Conservation (phyloP, 2,113 vertebrate species). For the Oriolus oriolus region DNA sequence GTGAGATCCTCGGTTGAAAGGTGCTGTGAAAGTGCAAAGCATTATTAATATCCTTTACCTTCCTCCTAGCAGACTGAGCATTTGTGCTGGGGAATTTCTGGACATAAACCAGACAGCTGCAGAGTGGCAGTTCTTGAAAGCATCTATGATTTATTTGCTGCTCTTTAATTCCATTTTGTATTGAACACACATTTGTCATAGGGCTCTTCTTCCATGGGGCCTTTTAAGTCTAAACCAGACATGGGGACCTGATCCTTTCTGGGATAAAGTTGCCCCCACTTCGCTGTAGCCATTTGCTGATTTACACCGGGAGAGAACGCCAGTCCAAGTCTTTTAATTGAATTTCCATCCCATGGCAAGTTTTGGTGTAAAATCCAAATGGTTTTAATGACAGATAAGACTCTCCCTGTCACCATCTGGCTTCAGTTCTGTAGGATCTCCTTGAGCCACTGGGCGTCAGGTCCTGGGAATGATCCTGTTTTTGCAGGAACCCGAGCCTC, state of each 20-base stretch:
- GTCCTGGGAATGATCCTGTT: background rate
- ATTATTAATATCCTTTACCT: slow-evolving; percentile 63
- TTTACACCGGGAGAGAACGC: slow-evolving; percentile 7
- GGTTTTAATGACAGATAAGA: slow-evolving; percentile 27
- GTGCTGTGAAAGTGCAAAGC: slow-evolving; percentile 55
- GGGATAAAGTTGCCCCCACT: background rate
- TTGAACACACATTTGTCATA: slow-evolving; percentile 55
- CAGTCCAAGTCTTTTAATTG: background rate
- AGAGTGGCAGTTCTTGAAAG: slow-evolving; percentile 64
- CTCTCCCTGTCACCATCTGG: background rate
- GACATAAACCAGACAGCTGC: slow-evolving; percentile 66
- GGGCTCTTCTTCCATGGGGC: background rate
- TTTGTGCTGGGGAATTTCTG: slow-evolving; percentile 50
- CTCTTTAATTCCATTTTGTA: slow-evolving; percentile 65
- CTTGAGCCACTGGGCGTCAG: background rate
- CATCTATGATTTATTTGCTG: slow-evolving; percentile 62
- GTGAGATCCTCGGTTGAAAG: slow-evolving; percentile 62
- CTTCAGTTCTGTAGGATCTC: background rate
- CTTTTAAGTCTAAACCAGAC: slow-evolving; percentile 40
- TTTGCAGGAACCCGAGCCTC: slow-evolving; percentile 5
- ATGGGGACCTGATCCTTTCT: background rate
- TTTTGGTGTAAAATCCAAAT: slow-evolving; percentile 14
- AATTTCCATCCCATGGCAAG: background rate
- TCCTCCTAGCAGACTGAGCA: background rate
- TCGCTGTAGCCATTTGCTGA: background rate